These are phyloP conservation scores for Bembecia ichneumoniformis DNA, from an alignment of 2,888 invertebrate species.

Conservation along the genomic window DNA sequence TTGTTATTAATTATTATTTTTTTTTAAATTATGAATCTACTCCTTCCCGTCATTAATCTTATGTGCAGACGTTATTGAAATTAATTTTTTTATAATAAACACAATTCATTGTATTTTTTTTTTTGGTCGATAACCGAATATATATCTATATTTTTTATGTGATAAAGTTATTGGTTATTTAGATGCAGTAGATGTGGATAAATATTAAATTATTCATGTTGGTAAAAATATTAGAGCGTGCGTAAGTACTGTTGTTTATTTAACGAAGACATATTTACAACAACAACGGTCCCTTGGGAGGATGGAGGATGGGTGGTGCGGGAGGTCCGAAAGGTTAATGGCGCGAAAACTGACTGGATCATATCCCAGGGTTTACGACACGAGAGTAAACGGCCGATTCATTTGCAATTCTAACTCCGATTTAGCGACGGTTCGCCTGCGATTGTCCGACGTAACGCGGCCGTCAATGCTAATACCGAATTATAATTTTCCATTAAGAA, in stretches of 20 bases:
- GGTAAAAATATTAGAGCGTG: slow-evolving; percentile 2
- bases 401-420: slow-evolving; percentile 70
- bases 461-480: not conserved
- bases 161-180: too few species aligned
- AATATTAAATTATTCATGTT: too few species aligned
- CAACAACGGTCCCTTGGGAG: slow-evolving; percentile 28
- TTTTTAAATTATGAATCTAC: too few species aligned
- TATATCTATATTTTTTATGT: too few species aligned
- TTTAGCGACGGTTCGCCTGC: slow-evolving; percentile 39
- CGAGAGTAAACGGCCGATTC: slow-evolving; percentile 68
- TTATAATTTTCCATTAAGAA: too few species aligned
- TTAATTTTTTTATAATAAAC: too few species aligned
- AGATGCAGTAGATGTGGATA: too few species aligned
- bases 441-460: not conserved
- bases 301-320: slow-evolving; percentile 35
- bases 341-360: slow-evolving; percentile 71
- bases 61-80: too few species aligned
- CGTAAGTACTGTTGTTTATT: slow-evolving; percentile 22
- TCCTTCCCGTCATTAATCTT: too few species aligned
- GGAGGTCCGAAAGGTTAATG: slow-evolving; percentile 65
- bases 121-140: too few species aligned
- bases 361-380: slow-evolving; percentile 68
- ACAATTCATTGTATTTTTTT: too few species aligned
- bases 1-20: too few species aligned
- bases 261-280: slow-evolving; percentile 43